Evolutionary conservation across 2,888 invertebrate genomes (phyloP).

Genomic region (Netelia inedita): DNA sequence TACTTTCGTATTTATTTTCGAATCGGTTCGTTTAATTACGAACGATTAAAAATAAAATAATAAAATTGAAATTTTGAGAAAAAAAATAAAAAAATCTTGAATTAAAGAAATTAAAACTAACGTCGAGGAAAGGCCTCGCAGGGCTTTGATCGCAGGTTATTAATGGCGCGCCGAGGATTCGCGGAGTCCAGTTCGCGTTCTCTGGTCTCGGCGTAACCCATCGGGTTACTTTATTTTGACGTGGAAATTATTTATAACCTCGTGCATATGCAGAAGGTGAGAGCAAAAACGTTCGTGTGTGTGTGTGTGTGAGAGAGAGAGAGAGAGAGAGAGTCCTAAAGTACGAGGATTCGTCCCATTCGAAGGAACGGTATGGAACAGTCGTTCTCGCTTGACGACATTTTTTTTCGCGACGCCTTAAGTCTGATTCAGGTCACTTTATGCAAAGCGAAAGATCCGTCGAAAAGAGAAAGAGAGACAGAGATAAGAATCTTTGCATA

Average conservation of each 20-base stretch:
- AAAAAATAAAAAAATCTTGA: too few species aligned
- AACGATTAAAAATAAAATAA: too few species aligned
- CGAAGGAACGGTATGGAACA: slow-evolving; percentile 29
- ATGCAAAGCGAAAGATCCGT: slow-evolving; percentile 74
- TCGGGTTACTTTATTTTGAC: slow-evolving; percentile 77
- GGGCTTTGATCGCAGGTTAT: slow-evolving; percentile 58
- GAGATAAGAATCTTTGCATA: slow-evolving; percentile 71
- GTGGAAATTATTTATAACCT: slow-evolving; percentile 76
- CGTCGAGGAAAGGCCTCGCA: neutral
- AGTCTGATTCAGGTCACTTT: slow-evolving; percentile 80
- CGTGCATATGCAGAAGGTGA: neutral
- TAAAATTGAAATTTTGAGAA: too few species aligned
- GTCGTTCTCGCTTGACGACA: slow-evolving; percentile 40
- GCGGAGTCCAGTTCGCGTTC: slow-evolving; percentile 34
- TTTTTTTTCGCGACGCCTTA: slow-evolving; percentile 68
- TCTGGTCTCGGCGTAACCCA: slow-evolving; percentile 39
- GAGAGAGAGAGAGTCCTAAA: neutral
- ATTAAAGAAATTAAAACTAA: neutral
- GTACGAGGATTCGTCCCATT: neutral
- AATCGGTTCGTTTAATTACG: too few species aligned
- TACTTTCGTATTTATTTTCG: neutral
- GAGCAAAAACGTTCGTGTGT: neutral
- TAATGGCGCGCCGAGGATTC: slow-evolving; percentile 74
- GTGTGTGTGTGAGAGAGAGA: neutral
- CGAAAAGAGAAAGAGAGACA: neutral